Base-by-base conservation (phyloP, 2,888 invertebrate genomes). In the Autographa pulchrina region DNA sequence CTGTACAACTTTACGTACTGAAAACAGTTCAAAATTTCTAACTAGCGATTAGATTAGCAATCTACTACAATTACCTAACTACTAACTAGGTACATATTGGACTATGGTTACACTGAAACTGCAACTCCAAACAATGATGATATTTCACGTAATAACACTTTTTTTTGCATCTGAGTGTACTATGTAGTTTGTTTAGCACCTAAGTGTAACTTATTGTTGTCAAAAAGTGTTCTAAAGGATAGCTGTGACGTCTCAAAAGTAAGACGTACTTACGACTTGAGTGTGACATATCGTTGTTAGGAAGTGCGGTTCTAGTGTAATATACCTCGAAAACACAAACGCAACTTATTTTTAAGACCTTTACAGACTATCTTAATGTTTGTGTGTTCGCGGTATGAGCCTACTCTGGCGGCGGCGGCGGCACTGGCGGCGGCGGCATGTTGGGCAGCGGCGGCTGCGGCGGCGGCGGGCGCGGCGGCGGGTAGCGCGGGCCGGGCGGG, bases 381-480 rank as follows among this genome's bases (percentile, higher is more conserved):
- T 8, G 38, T 2, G 38, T 35, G 6, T 35, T 6, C 7, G 35
- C 2, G 35, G 35, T 8, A 25, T 1, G 0, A 35, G 38, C 0
- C 82, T 84, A 92, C 73, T 94, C 94, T 0, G 96, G 97, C 56
- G 97, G 97, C 16, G 97, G 97, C 31, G 97, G 97, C 9, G 97
- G 97, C 65, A 95, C 94, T 59, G 96, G 94, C 0, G 97, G 97
- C 43, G 97, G 97, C 13, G 97, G 97, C 81, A 91, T 5, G 97
- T 9, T 11, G 38, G 38, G 38, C 38, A 38, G 97, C 13, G 97
- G 97, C 81, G 96, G 96, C 68, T 92, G 91, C 6, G 97, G 97
- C 83, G 32, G 59, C 54, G 66, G 86, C 32, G 75, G 81, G 25
- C 25, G 97, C 78, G 96, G 86, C 2, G 96, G 96, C 0, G 97